Evolutionary conservation across 1,140 invertebrate species (phyloP).

Genomic region (Subanguina moxae): DNA sequence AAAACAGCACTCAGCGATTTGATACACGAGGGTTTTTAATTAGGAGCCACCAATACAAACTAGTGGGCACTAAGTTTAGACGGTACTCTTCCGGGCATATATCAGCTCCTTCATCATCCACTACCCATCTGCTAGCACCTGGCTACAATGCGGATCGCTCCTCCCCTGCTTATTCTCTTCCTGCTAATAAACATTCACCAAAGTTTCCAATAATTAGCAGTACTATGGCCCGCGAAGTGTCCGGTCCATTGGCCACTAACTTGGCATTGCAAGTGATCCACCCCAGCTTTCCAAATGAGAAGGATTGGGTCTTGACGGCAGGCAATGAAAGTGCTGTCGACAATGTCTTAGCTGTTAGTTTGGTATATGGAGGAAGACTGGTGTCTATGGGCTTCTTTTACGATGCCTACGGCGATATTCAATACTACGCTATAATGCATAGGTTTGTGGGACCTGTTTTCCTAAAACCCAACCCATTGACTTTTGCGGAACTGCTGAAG

Average conservation of each 20-base stretch:
- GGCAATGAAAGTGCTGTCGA: slow-evolving; percentile 10
- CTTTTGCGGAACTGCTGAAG: slow-evolving; percentile 50
- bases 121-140: neutral
- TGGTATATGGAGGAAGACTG: slow-evolving; percentile 50
- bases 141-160: neutral
- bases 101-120: neutral
- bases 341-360: slow-evolving; percentile 28
- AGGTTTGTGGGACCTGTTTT: slow-evolving; percentile 54
- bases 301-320: slow-evolving; percentile 48
- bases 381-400: slow-evolving; percentile 55
- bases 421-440: slow-evolving; percentile 55
- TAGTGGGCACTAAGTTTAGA: neutral
- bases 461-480: slow-evolving; percentile 54
- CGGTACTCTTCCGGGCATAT: neutral
- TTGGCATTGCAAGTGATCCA: slow-evolving; percentile 47
- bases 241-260: neutral
- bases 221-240: neutral
- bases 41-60: too few species aligned
- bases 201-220: neutral
- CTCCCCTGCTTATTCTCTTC: neutral
- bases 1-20: neutral
- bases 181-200: neutral
- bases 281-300: slow-evolving; percentile 46
- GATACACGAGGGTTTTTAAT: too few species aligned
- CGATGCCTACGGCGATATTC: slow-evolving; percentile 17